A percentile compares a stretch with the other conserved stretches of the same genome.
Conservation (phyloP, 35 echinoderm and acorn worm genomes). For the Acanthaster planci region DNA sequence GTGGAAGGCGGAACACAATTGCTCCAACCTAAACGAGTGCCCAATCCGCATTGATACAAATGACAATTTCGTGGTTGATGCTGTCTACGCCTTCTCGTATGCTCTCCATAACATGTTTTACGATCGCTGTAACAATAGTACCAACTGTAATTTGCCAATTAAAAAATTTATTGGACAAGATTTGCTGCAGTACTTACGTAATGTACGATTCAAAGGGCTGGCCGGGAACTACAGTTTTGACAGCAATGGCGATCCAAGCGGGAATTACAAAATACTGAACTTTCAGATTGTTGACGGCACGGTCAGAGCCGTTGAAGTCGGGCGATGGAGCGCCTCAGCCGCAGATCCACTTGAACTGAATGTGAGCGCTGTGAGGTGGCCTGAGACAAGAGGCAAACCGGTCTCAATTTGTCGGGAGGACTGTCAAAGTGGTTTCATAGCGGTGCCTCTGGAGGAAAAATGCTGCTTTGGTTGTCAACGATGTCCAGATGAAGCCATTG, state of each 20-base stretch:
- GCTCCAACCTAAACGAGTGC: not conserved
- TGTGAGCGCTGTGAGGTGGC: not conserved
- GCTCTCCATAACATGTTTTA: constrained; percentile 3
- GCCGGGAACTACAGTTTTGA: constrained; percentile 31
- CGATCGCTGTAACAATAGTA: not conserved
- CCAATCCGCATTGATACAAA: not conserved
- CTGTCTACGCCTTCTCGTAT: constrained; percentile 31
- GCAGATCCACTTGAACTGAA: too few species aligned
- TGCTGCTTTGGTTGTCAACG: too few species aligned
- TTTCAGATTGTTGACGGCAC: not conserved
- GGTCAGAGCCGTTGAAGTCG: too few species aligned
- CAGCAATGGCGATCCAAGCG: constrained; percentile 10
- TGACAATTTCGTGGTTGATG: not conserved
- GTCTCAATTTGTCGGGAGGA: constrained; percentile 13
- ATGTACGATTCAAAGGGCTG: constrained; percentile 1
- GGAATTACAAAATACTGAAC: constrained; percentile 28
- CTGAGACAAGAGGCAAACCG: too few species aligned
- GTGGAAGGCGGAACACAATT: not conserved
- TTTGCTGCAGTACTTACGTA: constrained; percentile 8
- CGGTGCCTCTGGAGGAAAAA: too few species aligned
- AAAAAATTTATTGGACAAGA: not conserved
- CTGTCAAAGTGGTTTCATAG: too few species aligned
- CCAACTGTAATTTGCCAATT: not conserved
- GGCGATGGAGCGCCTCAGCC: too few species aligned
- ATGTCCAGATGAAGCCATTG: too few species aligned